Percentiles rank a stretch among this genome's conserved stretches.
These are phyloP conservation scores for Prionailurus bengalensis DNA, from an alignment of 2,113 vertebrate genomes.

Conservation along the genomic window DNA sequence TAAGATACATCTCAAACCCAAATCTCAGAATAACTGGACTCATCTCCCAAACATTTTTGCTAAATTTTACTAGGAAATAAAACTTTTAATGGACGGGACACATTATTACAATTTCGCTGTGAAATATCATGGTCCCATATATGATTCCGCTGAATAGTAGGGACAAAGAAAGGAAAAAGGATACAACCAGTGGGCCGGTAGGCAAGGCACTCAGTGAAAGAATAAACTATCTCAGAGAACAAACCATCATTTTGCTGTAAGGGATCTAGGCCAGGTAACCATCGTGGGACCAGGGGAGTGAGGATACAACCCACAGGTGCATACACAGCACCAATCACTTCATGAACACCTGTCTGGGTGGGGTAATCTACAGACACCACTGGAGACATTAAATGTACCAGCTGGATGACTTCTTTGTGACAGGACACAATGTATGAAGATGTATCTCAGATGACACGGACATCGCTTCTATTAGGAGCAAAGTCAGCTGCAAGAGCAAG, in stretches of 20 bases:
- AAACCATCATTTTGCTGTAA: background rate
- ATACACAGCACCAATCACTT: too few species aligned
- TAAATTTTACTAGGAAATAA: background rate
- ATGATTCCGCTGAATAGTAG: background rate
- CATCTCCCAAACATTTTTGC: background rate
- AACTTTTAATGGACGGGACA: background rate
- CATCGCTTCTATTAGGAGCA: conserved; percentile 90
- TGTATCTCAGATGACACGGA: conserved; percentile 92
- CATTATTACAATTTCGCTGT: background rate
- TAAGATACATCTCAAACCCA: background rate
- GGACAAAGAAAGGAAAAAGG: background rate
- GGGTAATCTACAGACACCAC: background rate
- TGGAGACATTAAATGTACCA: background rate
- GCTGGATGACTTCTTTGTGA: conserved; percentile 91
- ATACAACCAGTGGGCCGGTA: background rate
- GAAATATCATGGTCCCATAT: background rate
- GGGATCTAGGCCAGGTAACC: background rate
- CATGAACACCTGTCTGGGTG: background rate
- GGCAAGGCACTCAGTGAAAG: background rate
- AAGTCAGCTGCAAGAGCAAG: conserved; percentile 83
- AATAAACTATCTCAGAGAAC: background rate
- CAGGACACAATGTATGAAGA: conserved; percentile 88
- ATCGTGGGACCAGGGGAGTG: too few species aligned
- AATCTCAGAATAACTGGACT: background rate
- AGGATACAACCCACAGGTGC: background rate